A percentile compares a stretch with the other conserved stretches of the same genome.
Conservation (phyloP, 2,113 vertebrate species). For the Gambusia holbrooki region DNA sequence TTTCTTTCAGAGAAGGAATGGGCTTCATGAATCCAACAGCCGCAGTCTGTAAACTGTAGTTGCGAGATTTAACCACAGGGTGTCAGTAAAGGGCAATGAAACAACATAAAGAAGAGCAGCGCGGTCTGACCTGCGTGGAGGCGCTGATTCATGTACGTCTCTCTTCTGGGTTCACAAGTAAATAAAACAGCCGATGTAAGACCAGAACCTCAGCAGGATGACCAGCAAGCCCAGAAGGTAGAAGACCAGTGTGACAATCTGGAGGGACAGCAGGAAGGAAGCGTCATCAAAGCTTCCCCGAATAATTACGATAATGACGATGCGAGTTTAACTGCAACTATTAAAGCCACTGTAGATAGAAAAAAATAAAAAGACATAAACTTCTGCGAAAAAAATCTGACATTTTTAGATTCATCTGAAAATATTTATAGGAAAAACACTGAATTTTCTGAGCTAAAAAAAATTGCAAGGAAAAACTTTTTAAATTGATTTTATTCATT, state of each 20-base stretch:
- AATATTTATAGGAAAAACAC: too few relatives aligned
- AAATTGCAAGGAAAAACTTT: too few relatives aligned
- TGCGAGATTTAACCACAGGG: background rate
- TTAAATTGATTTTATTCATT: too few relatives aligned
- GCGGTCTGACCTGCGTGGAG: conserved; percentile 33
- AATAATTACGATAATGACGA: too few relatives aligned
- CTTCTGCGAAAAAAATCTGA: too few relatives aligned
- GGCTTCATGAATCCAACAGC: background rate
- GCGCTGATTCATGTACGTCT: conserved; percentile 1
- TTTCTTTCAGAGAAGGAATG: too few relatives aligned
- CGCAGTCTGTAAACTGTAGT: background rate
- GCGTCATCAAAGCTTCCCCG: too few relatives aligned
- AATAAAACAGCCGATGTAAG: conserved; percentile 65
- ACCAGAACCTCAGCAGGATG: conserved; percentile 71
- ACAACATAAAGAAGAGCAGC: background rate
- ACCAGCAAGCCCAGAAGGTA: conserved; percentile 72
- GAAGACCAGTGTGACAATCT: conserved; percentile 69
- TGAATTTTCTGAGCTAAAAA: too few relatives aligned
- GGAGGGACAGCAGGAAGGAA: background rate
- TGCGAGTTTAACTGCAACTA: too few relatives aligned
- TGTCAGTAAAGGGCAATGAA: background rate
- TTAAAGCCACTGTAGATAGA: too few relatives aligned
- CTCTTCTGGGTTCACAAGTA: conserved; percentile 47
- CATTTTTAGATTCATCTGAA: too few relatives aligned
- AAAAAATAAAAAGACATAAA: too few relatives aligned